A percentile compares a stretch with the other conserved stretches of the same genome.
Conservation (phyloP, 2,888 invertebrate genomes). For the Nezara viridula region DNA sequence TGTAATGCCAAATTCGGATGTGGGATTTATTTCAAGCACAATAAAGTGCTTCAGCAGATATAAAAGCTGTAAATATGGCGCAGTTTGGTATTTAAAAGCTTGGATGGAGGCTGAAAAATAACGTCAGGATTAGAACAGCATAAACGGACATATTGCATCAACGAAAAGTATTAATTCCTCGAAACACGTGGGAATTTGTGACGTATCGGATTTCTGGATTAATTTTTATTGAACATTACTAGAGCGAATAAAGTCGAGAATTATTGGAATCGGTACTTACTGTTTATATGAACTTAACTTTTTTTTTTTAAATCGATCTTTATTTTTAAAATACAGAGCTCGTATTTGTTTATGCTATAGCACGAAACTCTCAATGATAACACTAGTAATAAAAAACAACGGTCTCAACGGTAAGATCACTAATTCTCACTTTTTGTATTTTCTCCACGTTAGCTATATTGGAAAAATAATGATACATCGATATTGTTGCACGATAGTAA, state of each 20-base stretch:
- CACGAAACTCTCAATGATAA: too few relatives aligned
- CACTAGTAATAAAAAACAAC: too few relatives aligned
- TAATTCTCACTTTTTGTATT: too few relatives aligned
- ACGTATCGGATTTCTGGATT: background rate
- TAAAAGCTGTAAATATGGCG: background rate
- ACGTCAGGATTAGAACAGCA: background rate
- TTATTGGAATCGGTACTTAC: background rate
- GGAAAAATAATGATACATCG: too few relatives aligned
- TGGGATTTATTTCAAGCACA: constrained; percentile 10
- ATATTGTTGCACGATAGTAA: too few relatives aligned
- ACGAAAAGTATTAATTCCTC: background rate
- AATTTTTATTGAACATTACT: background rate
- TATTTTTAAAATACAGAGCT: too few relatives aligned
- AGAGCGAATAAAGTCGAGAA: background rate
- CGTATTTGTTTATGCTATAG: too few relatives aligned
- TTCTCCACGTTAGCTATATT: too few relatives aligned
- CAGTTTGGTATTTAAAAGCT: background rate
- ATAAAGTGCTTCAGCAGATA: background rate
- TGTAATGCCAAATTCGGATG: background rate
- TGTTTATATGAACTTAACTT: background rate
- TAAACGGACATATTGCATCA: background rate
- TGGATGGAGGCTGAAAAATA: background rate
- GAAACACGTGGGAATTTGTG: background rate
- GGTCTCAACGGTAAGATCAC: too few relatives aligned
- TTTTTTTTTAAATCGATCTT: too few relatives aligned